phyloP scores from a whole-genome alignment of 2,797 vertebrate species.

The Coregonus suidteri region DNA sequence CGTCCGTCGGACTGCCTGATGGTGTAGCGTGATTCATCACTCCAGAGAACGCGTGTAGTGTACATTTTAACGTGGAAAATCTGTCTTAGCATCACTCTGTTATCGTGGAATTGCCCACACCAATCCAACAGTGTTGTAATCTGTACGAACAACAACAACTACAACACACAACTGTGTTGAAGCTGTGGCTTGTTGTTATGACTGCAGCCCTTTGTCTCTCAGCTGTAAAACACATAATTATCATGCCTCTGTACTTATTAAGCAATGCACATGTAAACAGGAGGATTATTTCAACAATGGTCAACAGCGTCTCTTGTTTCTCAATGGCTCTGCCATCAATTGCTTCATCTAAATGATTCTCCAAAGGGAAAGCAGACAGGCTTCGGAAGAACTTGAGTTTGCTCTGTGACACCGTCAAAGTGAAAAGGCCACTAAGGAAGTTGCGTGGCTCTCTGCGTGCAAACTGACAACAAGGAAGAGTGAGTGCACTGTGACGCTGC shows the following conservation, averaged over 20 bases:
- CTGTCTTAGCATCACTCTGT: no score
- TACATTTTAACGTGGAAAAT: no score
- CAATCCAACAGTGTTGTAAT: neutral
- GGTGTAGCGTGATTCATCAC: no score
- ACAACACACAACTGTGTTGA: constrained; percentile 40
- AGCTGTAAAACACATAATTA: constrained; percentile 63
- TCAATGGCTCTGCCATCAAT: constrained; percentile 43
- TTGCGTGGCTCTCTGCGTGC: neutral
- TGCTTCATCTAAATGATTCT: constrained; percentile 43
- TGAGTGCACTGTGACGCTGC: constrained; percentile 11
- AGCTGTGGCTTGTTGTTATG: constrained; percentile 64
- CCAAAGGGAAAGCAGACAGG: neutral
- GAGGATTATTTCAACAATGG: constrained; percentile 11
- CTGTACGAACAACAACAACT: constrained; percentile 39
- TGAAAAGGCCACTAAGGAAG: constrained; percentile 9
- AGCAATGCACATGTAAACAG: constrained; percentile 38
- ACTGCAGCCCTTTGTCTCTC: constrained; percentile 47
- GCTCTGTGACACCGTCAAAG: neutral
- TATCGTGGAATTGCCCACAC: no score
- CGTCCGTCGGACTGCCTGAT: no score
- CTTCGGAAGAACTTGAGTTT: neutral
- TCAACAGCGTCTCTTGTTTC: constrained; percentile 35
- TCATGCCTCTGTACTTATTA: constrained; percentile 46
- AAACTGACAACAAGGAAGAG: constrained; percentile 48
- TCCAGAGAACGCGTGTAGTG: no score